Evolutionary conservation across 2,797 vertebrate species (phyloP).

Genomic region (Distichodus sexfasciatus): DNA sequence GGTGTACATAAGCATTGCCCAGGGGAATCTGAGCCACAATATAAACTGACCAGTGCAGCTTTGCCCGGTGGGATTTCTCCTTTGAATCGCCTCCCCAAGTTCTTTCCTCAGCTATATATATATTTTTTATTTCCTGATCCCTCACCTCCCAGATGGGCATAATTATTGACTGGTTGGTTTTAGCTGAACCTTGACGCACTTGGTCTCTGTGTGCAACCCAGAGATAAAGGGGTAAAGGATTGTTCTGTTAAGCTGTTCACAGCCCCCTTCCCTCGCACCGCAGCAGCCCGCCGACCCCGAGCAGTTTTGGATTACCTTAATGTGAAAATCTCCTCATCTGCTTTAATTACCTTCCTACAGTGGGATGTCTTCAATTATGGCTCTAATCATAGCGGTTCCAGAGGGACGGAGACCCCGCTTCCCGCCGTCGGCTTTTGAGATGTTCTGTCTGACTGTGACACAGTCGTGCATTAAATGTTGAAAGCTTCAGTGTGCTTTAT

Average conservation of each 20-base stretch:
- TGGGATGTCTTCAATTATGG: slow-evolving; percentile 64
- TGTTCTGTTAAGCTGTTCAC: slow-evolving; percentile 69
- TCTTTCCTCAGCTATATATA: slow-evolving; percentile 48
- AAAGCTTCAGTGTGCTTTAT: neutral
- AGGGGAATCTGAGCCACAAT: slow-evolving; percentile 56
- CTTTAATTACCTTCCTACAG: slow-evolving; percentile 70
- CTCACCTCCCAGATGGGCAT: slow-evolving; percentile 70
- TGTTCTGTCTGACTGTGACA: slow-evolving; percentile 8
- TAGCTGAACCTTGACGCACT: slow-evolving; percentile 63
- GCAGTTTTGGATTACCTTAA: slow-evolving; percentile 69
- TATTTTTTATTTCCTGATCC: slow-evolving; percentile 73
- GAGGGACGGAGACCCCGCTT: slow-evolving; percentile 49
- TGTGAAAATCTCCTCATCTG: slow-evolving; percentile 71
- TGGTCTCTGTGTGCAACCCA: slow-evolving; percentile 63
- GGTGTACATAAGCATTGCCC: slow-evolving; percentile 65
- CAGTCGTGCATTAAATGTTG: slow-evolving; percentile 31
- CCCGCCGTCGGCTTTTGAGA: slow-evolving; percentile 35
- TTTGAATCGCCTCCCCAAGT: slow-evolving; percentile 66
- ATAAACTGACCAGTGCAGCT: slow-evolving; percentile 18
- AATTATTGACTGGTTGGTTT: slow-evolving; percentile 76
- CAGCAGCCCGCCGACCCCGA: slow-evolving; percentile 68
- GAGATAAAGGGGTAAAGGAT: slow-evolving; percentile 81
- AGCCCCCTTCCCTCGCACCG: slow-evolving; percentile 54
- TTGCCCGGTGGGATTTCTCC: slow-evolving; percentile 25
- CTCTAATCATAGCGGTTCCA: slow-evolving; percentile 62